Evolutionary conservation across 2,888 invertebrate species (phyloP), one percentile per base, ranked within the genome.

Genomic region (Seira sanloemensis): DNA sequence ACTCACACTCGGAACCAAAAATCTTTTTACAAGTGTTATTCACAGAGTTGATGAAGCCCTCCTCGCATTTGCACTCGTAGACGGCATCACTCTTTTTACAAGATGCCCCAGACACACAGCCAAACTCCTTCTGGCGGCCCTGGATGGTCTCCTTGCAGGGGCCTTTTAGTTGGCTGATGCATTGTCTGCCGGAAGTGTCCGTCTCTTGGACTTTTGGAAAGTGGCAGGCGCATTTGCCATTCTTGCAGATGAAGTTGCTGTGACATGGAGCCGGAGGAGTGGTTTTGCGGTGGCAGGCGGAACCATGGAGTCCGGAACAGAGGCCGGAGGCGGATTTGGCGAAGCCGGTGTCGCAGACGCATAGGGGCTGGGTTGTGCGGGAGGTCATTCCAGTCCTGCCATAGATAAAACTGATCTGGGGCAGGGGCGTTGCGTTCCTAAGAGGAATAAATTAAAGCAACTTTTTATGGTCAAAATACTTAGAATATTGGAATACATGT

Each of bases 131-230:
- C 5, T 1, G 5, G 2, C n/a, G 12, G 2, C 50, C 50, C 2
- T 18, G 16, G n/a, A 50, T 18, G 2, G 50, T 50, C n/a, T 78
- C 78, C 2, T 24, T 65, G 25, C 83, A 83, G 4, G 83, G 83
- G 0, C 83, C 83, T 16, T 54, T 12, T 4, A 78, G 58, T n/a
- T 27, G 25, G 26, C 83, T 83, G n/a, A 73, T 25, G 24, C 83
- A 83, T 16, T 18, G 16, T 7, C 24, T 5, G 4, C 0, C n/a
- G 16, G 2, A 2, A 2, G n/a, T 2, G 37, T 37, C 24, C 54
- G 67, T 68, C 0, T 5, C 19, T 46, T 83, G 83, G 26, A 78
- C 73, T 21, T 73, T 21, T 0, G 77, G 77, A 23, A 78, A 83
- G 12, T 46, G 73, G 12, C 83, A 50, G n/a, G 5, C 16, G 50